phyloP scores from a whole-genome alignment of 1,140 invertebrate genomes.

The Conopomorpha cramerella region DNA sequence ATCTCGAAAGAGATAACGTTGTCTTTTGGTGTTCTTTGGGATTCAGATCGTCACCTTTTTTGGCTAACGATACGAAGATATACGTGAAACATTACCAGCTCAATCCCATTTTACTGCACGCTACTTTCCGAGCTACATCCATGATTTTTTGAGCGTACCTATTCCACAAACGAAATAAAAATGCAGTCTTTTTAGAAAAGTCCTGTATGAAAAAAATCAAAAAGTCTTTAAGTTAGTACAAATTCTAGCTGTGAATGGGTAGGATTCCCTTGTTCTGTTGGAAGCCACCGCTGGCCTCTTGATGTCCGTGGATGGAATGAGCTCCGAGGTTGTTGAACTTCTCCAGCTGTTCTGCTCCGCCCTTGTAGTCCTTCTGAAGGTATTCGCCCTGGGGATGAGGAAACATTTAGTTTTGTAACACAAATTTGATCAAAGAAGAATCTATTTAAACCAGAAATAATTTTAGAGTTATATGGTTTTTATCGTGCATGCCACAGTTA shows the following conservation, averaged over 20 bases:
- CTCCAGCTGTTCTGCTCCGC: slow-evolving; percentile 54
- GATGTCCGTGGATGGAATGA: slow-evolving; percentile 62
- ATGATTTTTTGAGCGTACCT: too few species aligned
- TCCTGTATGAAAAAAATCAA: slow-evolving; percentile 2
- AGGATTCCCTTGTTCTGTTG: slow-evolving; percentile 52
- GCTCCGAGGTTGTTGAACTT: slow-evolving; percentile 62
- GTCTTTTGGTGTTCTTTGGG: too few species aligned
- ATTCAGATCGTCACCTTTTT: too few species aligned
- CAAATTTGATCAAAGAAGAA: not conserved
- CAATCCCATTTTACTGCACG: too few species aligned
- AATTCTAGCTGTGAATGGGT: slow-evolving; percentile 25
- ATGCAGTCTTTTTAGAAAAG: too few species aligned
- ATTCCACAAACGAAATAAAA: too few species aligned
- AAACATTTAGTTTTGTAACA: not conserved
- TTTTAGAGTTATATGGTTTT: not conserved
- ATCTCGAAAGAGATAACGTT: too few species aligned
- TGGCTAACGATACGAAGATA: too few species aligned
- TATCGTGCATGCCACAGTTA: too few species aligned
- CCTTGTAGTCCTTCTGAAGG: slow-evolving; percentile 60
- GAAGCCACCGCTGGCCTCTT: slow-evolving; percentile 57
- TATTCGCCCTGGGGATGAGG: slow-evolving; percentile 63
- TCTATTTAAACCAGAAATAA: not conserved
- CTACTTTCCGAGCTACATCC: too few species aligned
- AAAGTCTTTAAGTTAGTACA: slow-evolving; percentile 3
- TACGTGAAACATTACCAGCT: too few species aligned